A percentile compares a stretch with the other conserved stretches of the same genome.
Evolutionary conservation across 1,140 invertebrate genomes (phyloP).

Genomic region (Pissodes strobi): DNA sequence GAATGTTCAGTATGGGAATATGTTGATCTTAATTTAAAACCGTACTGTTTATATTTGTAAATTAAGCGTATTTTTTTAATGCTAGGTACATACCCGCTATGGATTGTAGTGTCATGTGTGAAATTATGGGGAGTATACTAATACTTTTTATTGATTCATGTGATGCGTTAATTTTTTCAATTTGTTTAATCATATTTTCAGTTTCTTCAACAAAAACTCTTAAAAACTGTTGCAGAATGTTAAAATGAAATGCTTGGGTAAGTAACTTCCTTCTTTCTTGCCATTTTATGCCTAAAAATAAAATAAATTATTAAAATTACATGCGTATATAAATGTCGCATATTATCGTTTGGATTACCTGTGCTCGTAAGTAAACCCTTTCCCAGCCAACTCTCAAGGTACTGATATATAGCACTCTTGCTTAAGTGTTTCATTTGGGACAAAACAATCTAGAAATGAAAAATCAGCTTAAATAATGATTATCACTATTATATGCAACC

Average conservation of each 20-base stretch:
- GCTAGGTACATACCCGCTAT: slow-evolving; percentile 69
- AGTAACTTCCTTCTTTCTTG: slow-evolving; percentile 68
- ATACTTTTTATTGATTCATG: slow-evolving; percentile 56
- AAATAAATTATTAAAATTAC: not conserved
- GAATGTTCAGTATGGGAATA: no score
- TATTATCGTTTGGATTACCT: slow-evolving; percentile 52
- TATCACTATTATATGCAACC: slow-evolving; percentile 1
- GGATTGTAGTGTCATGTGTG: slow-evolving; percentile 66
- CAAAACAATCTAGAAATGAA: slow-evolving; percentile 35
- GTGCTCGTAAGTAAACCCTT: slow-evolving; percentile 73
- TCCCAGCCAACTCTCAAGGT: slow-evolving; percentile 76
- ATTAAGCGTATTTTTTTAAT: no score
- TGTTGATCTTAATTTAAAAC: no score
- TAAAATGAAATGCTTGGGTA: slow-evolving; percentile 80
- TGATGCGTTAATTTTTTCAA: slow-evolving; percentile 1
- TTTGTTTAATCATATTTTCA: slow-evolving; percentile 57
- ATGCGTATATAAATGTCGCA: not conserved
- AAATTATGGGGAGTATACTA: slow-evolving; percentile 61
- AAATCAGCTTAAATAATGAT: not conserved
- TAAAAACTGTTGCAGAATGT: slow-evolving; percentile 74
- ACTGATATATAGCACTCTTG: slow-evolving; percentile 61
- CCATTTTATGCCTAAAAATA: slow-evolving; percentile 68
- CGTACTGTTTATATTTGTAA: no score
- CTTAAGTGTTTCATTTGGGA: slow-evolving; percentile 34
- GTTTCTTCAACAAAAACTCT: slow-evolving; percentile 71